These are phyloP conservation scores for Trichacis sp. DNA, from an alignment of 2,888 invertebrate genomes.

Conservation along the genomic window DNA sequence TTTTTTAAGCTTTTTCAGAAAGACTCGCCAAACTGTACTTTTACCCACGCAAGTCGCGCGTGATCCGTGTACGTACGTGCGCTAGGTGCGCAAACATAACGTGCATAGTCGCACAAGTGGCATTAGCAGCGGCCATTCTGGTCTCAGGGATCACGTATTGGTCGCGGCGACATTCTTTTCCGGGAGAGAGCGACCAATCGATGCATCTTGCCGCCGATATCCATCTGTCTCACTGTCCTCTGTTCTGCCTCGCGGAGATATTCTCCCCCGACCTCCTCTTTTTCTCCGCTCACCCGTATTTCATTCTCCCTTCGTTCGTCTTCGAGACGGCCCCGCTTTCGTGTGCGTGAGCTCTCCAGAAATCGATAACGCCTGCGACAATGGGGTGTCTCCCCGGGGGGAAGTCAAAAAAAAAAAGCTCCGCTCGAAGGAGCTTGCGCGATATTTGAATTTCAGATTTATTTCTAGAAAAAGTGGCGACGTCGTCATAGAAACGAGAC, in stretches of 20 bases:
- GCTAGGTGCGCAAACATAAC: slow-evolving; percentile 30
- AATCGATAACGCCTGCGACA: slow-evolving; percentile 39
- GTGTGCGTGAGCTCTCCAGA: slow-evolving; percentile 41
- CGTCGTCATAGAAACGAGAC: background rate
- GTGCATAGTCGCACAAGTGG: slow-evolving; percentile 35
- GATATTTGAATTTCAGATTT: slow-evolving; percentile 1
- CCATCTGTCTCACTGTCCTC: slow-evolving; percentile 68
- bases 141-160: slow-evolving; percentile 65
- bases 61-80: slow-evolving; percentile 23
- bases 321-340: slow-evolving; percentile 40
- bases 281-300: slow-evolving; percentile 38
- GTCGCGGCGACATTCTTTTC: slow-evolving; percentile 68
- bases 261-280: slow-evolving; percentile 42
- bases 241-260: slow-evolving; percentile 37
- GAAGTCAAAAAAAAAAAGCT: slow-evolving; percentile 3
- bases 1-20: too few relatives aligned
- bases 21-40: too few relatives aligned
- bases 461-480: background rate
- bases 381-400: slow-evolving; percentile 21
- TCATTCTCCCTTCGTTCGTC: slow-evolving; percentile 4
- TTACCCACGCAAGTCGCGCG: too few relatives aligned
- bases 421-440: background rate
- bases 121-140: slow-evolving; percentile 64
- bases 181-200: slow-evolving; percentile 69
- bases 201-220: slow-evolving; percentile 69